Conservation (phyloP, 1,140 invertebrate species). For the Thaumetopoea pityocampa region DNA sequence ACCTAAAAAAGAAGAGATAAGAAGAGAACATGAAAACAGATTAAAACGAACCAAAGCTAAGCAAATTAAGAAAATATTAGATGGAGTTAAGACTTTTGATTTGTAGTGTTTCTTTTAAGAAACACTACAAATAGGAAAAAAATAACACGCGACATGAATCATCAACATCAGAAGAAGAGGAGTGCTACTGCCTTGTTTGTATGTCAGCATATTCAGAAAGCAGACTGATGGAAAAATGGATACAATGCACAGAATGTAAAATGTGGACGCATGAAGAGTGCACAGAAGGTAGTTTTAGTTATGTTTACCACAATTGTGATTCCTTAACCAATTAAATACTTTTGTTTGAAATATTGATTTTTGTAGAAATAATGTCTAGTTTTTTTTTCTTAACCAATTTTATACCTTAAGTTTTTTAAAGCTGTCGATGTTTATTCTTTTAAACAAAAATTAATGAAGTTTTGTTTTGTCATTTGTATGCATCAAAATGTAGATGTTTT, state of each 20-base stretch:
- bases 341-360: not conserved
- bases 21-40: slow-evolving; percentile 16
- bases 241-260: slow-evolving; percentile 4
- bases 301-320: slow-evolving; percentile 25
- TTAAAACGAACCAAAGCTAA: slow-evolving; percentile 13
- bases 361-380: no score
- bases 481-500: no score
- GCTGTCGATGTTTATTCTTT: no score
- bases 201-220: slow-evolving; percentile 22
- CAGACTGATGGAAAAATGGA: slow-evolving; percentile 20
- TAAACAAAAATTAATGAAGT: no score
- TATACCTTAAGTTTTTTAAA: no score
- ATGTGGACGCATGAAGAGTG: slow-evolving; percentile 28
- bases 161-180: slow-evolving; percentile 24
- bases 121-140: slow-evolving; percentile 19
- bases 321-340: slow-evolving; percentile 2
- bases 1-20: slow-evolving; percentile 16
- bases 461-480: no score
- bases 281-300: slow-evolving; percentile 20
- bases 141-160: slow-evolving; percentile 1
- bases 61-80: slow-evolving; percentile 9
- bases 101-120: no score
- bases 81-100: slow-evolving; percentile 16
- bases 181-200: slow-evolving; percentile 28
- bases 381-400: no score